Evolutionary conservation across 1,140 invertebrate species (phyloP).

Genomic region (Drosophila tropicalis): DNA sequence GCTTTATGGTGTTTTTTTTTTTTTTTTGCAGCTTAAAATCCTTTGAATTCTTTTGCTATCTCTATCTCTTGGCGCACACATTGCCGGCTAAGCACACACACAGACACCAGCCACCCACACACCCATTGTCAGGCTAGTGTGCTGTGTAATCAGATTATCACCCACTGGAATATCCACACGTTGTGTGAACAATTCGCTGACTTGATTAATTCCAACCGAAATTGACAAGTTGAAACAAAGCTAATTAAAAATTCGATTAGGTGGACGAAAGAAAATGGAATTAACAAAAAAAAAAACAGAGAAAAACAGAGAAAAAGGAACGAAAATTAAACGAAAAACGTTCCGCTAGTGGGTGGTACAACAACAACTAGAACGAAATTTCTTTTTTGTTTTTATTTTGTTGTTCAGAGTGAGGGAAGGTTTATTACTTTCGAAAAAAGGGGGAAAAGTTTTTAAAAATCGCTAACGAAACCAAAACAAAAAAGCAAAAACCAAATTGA

Average conservation of each 20-base stretch:
- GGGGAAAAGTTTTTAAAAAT: not conserved
- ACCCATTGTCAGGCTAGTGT: not conserved
- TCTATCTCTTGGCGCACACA: not conserved
- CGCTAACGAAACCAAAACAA: conserved; percentile 22
- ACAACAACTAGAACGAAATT: conserved; percentile 50
- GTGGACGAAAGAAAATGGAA: conserved; percentile 21
- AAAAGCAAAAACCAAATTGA: conserved; percentile 1
- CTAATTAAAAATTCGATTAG: conserved; percentile 69
- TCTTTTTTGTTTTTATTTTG: not conserved
- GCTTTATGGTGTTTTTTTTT: not conserved
- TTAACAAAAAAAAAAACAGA: conserved; percentile 15
- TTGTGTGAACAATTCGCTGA: conserved; percentile 33
- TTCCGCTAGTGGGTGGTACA: conserved; percentile 30
- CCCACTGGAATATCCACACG: conserved; percentile 10
- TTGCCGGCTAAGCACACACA: not conserved
- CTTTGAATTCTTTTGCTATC: not conserved
- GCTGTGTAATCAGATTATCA: conserved; percentile 65
- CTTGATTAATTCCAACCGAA: conserved; percentile 51
- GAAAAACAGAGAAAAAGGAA: conserved; percentile 34
- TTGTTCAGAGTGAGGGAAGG: not conserved
- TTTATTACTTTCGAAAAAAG: not conserved
- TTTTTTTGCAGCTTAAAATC: not conserved
- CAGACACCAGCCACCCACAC: not conserved
- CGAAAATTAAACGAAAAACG: conserved; percentile 1
- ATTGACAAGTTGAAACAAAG: conserved; percentile 31